Evolutionary conservation across 2,888 invertebrate genomes (phyloP), one percentile per base, ranked within the genome.

Genomic region (Lamellibrachia satsuma): DNA sequence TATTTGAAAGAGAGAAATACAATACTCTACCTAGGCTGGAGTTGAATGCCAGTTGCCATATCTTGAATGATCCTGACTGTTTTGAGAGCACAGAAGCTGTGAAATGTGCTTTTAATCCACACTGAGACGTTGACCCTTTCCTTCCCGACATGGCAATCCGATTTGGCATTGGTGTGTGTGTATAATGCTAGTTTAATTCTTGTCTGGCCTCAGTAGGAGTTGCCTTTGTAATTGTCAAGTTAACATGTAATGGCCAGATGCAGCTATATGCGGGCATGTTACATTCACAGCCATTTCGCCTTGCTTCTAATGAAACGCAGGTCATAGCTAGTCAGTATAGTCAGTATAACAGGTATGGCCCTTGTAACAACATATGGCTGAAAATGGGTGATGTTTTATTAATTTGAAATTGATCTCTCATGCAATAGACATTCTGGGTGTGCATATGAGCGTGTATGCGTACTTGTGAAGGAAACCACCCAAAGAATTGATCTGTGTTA

Each of bases 331-430:
- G 75, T 75, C 75, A 75, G 75, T 75, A 22, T 75, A 75, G 15
- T 75, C 75, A 75, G 75, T 75, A 6, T 75, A 57, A 75, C 75
- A 75, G 75, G 75, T 75, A 75, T 75, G n/a, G 75, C 22, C 75
- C 6, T 6, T 75, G 75, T 75, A 22, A 75, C 75, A 22, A 6
- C 75, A 22, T 75, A n/a, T 22, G n/a, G 75, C 75, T 22, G 75
- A 75, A 75, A 75, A 3, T 15, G 22, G 75, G 22, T 75, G 75
- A 75, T 22, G n/a, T 22, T 75, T 75, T 75, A 75, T 75, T 75
- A 75, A 75, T 75, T 75, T 75, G 75, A 75, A 75, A 75, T 75
- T 75, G 75, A 75, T 75, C 75, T 75, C 75, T 75, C 75, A n/a
- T n/a, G n/a, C 75, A n/a, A 75, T 15, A 22, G 75, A 75, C 75